These are phyloP conservation scores for Drosophila insularis DNA, from an alignment of 1,140 invertebrate species.

Conservation along the genomic window DNA sequence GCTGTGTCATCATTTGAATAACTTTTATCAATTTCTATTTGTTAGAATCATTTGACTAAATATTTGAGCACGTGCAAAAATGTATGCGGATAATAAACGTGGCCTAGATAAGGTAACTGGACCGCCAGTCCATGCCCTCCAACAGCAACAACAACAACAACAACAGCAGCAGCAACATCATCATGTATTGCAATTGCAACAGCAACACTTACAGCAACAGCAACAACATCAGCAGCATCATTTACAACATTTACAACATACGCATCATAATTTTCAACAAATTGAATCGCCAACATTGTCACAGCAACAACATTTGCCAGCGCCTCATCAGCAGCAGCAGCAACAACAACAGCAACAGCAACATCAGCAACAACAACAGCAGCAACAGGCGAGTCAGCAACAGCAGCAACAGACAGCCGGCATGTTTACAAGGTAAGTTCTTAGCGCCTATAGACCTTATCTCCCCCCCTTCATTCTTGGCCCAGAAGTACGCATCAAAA, in stretches of 20 bases:
- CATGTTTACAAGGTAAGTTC: conserved; percentile 81
- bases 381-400: conserved; percentile 53
- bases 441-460: conserved; percentile 60
- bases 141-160: conserved; percentile 59
- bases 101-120: conserved; percentile 71
- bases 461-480: conserved; percentile 19
- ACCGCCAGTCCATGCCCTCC: conserved; percentile 53
- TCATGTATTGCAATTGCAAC: conserved; percentile 62
- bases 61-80: conserved; percentile 73
- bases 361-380: conserved; percentile 35
- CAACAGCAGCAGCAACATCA: conserved; percentile 63
- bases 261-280: conserved; percentile 75
- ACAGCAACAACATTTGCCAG: conserved; percentile 56
- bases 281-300: conserved; percentile 56
- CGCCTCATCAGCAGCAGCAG: conserved; percentile 40
- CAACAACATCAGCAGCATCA: conserved; percentile 63
- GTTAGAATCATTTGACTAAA: conserved; percentile 60
- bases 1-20: conserved; percentile 42
- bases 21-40: conserved; percentile 46
- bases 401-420: conserved; percentile 64
- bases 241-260: conserved; percentile 70
- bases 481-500: conserved; percentile 48
- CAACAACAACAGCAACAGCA: conserved; percentile 43
- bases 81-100: conserved; percentile 77
- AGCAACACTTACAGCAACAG: conserved; percentile 61